A percentile compares a stretch with the other conserved stretches of the same genome.
These are phyloP conservation scores for Corythucha ciliata DNA, from an alignment of 2,888 invertebrate species.

Conservation along the genomic window DNA sequence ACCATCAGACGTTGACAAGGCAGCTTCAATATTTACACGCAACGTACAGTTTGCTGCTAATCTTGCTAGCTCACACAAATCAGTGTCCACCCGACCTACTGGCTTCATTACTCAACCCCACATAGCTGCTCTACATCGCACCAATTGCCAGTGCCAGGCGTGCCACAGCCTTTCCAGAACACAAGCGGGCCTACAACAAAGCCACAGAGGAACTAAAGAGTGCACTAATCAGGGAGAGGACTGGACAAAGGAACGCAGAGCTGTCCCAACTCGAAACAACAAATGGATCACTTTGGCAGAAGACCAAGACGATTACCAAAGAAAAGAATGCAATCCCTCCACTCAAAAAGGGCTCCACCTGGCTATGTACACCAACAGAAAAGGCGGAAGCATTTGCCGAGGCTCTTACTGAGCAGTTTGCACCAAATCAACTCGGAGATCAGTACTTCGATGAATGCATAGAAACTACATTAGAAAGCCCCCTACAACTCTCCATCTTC, in stretches of 20 bases:
- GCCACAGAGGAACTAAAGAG: constrained; percentile 8
- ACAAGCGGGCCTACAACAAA: constrained; percentile 7
- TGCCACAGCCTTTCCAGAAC: constrained; percentile 5
- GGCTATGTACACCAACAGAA: constrained; percentile 4
- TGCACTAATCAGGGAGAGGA: constrained; percentile 3
- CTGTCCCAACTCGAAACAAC: constrained; percentile 1
- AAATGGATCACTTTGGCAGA: constrained; percentile 9
- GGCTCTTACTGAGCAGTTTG: not conserved
- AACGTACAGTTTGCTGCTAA: not conserved
- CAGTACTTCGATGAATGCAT: not conserved
- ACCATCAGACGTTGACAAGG: constrained; percentile 6
- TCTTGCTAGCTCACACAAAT: not conserved
- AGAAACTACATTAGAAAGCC: not conserved
- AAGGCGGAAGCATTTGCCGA: constrained; percentile 14
- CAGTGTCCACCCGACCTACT: not conserved
- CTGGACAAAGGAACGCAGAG: constrained; percentile 11
- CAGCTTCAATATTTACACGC: not conserved
- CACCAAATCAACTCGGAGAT: not conserved
- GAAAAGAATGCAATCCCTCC: constrained; percentile 11
- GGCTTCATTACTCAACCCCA: not conserved
- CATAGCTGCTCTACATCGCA: not conserved
- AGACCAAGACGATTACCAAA: constrained; percentile 7
- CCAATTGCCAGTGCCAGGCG: not conserved
- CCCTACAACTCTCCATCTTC: constrained; percentile 10
- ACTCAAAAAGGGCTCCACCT: constrained; percentile 8